phyloP scores from a whole-genome alignment of 2,888 invertebrate genomes.

The Pterobdella sp. region DNA sequence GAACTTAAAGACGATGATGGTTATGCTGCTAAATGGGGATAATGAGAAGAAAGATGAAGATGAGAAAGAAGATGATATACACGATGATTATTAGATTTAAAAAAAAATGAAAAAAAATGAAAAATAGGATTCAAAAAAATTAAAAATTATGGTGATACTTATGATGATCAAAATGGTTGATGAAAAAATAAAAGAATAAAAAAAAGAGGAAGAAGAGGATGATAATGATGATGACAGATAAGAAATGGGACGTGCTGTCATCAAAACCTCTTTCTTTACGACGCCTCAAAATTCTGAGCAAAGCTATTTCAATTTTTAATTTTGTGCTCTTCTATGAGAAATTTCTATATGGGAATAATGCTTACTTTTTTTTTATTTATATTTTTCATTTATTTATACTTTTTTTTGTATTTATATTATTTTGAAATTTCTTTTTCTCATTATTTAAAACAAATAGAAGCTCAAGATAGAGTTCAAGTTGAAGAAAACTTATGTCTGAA shows the following conservation, averaged over 20 bases:
- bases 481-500: too few relatives aligned
- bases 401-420: neutral
- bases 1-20: neutral
- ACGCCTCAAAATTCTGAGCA: neutral
- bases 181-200: neutral
- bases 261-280: neutral
- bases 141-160: neutral
- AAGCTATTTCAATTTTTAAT: neutral
- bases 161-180: neutral
- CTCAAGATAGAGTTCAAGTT: too few relatives aligned
- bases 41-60: neutral
- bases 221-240: constrained; percentile 5
- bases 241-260: neutral
- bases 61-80: neutral
- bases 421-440: neutral
- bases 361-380: neutral
- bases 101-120: neutral
- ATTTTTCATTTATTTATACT: neutral
- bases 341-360: neutral
- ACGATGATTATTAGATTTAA: constrained; percentile 2
- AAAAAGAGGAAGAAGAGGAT: neutral
- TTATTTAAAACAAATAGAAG: too few relatives aligned
- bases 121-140: neutral
- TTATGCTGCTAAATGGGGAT: neutral
- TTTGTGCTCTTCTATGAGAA: neutral